Evolutionary conservation across 2,888 invertebrate genomes (phyloP).

Genomic region (Tromatobia lineatoria): DNA sequence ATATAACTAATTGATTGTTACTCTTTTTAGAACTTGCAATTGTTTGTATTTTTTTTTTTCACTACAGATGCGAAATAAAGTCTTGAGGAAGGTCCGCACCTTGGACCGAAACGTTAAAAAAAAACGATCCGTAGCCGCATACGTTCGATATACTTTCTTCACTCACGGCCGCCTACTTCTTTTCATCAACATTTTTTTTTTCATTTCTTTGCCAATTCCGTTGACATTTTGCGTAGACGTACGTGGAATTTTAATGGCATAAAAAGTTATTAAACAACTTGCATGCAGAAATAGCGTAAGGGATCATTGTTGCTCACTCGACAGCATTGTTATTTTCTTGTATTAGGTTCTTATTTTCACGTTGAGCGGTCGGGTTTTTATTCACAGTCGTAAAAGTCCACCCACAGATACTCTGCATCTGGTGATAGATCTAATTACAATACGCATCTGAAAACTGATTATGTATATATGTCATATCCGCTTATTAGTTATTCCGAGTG

Average conservation of each 20-base stretch:
- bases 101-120: no score
- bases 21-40: no score
- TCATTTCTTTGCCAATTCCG: conserved; percentile 3
- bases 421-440: conserved; percentile 3
- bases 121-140: no score
- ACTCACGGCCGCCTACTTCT: no score
- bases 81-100: no score
- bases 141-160: no score
- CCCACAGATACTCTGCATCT: neutral
- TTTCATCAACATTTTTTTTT: no score
- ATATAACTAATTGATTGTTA: no score
- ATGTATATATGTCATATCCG: conserved; percentile 14
- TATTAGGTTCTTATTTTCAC: conserved; percentile 7
- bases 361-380: conserved; percentile 23
- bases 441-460: neutral
- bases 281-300: neutral
- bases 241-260: neutral
- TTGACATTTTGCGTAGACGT: neutral
- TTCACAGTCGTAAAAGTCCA: conserved; percentile 56
- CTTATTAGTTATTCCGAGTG: conserved; percentile 62
- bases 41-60: no score
- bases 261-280: neutral
- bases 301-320: neutral
- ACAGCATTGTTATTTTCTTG: conserved; percentile 27
- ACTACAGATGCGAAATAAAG: no score